Base-by-base conservation (phyloP, 2,113 vertebrate genomes). In the Alosa alosa region DNA sequence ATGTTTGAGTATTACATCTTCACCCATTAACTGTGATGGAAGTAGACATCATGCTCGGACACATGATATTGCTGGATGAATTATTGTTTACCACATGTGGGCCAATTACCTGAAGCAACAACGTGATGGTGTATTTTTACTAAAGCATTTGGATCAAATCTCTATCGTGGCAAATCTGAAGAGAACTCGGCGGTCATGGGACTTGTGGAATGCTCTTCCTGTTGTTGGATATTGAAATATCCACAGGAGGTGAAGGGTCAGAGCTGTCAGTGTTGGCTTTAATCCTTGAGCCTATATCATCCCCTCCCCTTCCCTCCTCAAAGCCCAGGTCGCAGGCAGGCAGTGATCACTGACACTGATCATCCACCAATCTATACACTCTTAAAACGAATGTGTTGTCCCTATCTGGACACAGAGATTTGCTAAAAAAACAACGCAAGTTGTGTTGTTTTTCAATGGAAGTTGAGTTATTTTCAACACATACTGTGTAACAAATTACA, bases 121-220 rank as follows among this genome's bases (percentile, higher is more conserved):
- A 68, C n/a, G 9, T 68, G 9, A 9, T 31, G 2, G 25, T 31
- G 9, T 68, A n/a, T 68, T 68, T 25, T 68, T 25, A 68, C 22
- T 11, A 68, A 68, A 10, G n/a, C 64, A 31, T 68, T 25, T 31
- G 64, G 64, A 68, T 68, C 64, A 68, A 20, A 60, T 22, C 18
- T 6, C 11, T 22, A 31, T 68, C 64, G 31, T 31, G 25, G 7
- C 8, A 11, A n/a, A 78, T 78, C 25, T 36, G 31, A 78, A 78
- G 72, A 78, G 36, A 31, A 78, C 13, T 36, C 13, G 72, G 25
- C 72, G 17, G 31, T 78, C 31, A 78, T 36, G 31, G 36, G 31
- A 78, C 72, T 36, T 41, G 25, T 78, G 72, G 72, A 78, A 78
- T 78, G 72, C 31, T 39, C 72, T 78, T 78, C 72, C 72, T 78